A percentile compares a stretch with the other conserved stretches of the same genome.
Conservation (phyloP, 2,113 vertebrate species). For the Charina bottae region DNA sequence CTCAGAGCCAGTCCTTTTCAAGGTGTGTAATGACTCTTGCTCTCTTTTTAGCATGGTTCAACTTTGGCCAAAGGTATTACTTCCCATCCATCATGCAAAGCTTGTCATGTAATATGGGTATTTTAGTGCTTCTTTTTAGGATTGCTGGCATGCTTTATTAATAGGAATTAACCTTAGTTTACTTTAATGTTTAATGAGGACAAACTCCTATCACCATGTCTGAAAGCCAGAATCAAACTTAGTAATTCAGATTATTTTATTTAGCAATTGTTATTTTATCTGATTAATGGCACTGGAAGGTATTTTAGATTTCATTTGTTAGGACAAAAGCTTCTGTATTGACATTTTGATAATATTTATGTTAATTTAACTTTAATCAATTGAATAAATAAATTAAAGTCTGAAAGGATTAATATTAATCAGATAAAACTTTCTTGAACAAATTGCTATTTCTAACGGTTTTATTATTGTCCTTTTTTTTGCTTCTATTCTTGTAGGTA, state of each 20-base stretch:
- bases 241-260: neutral
- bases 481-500: conserved; percentile 65
- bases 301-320: neutral
- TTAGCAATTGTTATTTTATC: neutral
- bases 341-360: neutral
- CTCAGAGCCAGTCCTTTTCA: neutral
- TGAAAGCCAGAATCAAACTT: neutral
- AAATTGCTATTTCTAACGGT: neutral
- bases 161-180: neutral
- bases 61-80: neutral
- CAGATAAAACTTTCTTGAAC: neutral
- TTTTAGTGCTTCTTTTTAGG: conserved; percentile 4
- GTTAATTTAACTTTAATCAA: neutral
- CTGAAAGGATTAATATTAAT: neutral
- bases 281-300: neutral
- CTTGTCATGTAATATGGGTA: neutral
- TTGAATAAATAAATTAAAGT: neutral
- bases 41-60: neutral
- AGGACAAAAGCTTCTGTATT: neutral
- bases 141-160: neutral
- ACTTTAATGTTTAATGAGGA: neutral
- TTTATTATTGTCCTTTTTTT: neutral
- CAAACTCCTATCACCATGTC: neutral
- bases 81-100: neutral
- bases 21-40: neutral